phyloP scores from a whole-genome alignment of 2,797 vertebrate genomes.

The Vultur gryphus region DNA sequence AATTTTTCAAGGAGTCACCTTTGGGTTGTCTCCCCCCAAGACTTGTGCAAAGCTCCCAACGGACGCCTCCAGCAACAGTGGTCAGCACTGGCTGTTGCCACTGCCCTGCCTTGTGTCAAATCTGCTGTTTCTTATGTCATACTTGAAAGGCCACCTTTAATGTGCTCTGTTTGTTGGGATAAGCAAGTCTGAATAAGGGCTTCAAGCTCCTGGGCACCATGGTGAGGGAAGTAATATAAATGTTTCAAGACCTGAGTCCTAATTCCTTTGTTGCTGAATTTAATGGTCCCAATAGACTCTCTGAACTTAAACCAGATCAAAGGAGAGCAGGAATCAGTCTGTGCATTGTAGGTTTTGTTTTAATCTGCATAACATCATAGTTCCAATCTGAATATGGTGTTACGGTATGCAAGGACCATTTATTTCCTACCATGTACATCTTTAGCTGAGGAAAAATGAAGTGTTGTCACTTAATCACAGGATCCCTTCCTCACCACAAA shows the following conservation, averaged over 20 bases:
- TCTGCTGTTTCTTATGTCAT: background rate
- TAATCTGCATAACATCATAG: background rate
- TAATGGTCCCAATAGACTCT: background rate
- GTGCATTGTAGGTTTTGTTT: background rate
- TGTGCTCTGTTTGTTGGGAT: background rate
- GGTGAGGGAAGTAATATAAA: background rate
- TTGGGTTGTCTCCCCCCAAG: background rate
- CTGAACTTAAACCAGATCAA: background rate
- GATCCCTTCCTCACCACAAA: background rate
- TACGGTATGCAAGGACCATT: background rate
- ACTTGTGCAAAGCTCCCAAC: rapidly evolving
- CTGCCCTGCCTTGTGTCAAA: background rate
- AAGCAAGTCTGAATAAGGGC: background rate
- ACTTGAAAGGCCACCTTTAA: background rate
- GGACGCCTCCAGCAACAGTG: rapidly evolving
- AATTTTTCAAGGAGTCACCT: background rate
- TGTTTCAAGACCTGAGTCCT: background rate
- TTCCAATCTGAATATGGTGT: background rate
- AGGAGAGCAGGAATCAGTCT: background rate
- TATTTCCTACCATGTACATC: background rate
- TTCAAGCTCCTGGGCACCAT: background rate
- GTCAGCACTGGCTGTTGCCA: background rate
- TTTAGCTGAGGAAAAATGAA: background rate
- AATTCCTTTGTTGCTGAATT: background rate
- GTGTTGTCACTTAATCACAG: background rate